Evolutionary conservation across 2,113 vertebrate genomes (phyloP), one percentile per base, ranked within the genome.

Genomic region (Pseudolaguvia tuberculata): DNA sequence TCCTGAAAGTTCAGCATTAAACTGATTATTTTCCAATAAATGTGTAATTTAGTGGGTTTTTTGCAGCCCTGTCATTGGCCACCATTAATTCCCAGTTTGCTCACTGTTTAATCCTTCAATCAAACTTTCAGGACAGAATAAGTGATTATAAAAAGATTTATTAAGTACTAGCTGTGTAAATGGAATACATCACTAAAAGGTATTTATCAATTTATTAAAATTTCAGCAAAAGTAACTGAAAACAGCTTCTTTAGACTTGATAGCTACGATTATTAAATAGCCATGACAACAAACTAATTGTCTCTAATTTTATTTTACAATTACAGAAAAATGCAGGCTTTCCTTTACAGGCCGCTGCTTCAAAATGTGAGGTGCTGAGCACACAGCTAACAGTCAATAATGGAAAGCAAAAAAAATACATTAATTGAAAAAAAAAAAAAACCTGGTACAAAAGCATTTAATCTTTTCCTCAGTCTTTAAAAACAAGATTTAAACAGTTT

Each of bases 371-470:
- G 65, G 73, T 59, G 80, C 81, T 79, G 72, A 81, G 76, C 79
- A 80, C 78, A 75, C 47, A 58, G 76, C 75, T 78, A 81, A 81
- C 72, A 78, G 67, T 80, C 75, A 66, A 68, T 72, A 71, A 81
- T 77, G 55, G 35, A 75, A 83, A 81, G 55, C 70, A 69, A 73
- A 72, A 51, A 70, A 81, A 83, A 76, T 72, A 47, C 47, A 66
- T 31, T 21, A 15, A 23, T 27, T 61, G 68, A 80, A 35, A 50
- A 61, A 39, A 51, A 72, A 48, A 56, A 78, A 80, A 81, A 84
- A 58, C 77, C 76, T 65, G 75, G 78, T 83, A 85, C 78, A 85
- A 85, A 85, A 85, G 73, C 78, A 20, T 79, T 57, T 65, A 13
- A 45, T 27, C 55, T 42, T 66, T 73, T 71, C 68, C 57, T 52